phyloP scores from a whole-genome alignment of 2,113 vertebrate genomes.

The Vulpes vulpes region DNA sequence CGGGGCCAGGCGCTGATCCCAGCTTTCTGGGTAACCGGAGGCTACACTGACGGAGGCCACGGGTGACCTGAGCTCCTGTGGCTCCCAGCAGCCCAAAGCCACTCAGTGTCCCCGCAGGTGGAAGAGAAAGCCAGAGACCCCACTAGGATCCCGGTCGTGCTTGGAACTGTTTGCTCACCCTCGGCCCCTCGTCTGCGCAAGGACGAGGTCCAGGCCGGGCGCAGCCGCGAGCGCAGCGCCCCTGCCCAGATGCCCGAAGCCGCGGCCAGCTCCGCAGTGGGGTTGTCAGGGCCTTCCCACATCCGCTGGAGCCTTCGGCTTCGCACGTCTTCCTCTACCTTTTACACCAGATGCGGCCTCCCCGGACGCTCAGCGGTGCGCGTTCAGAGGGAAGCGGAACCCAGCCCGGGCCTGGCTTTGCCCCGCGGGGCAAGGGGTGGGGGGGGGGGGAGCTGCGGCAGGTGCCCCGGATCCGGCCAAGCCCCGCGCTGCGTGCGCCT shows the following conservation, averaged over 20 bases:
- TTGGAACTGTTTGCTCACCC: neutral
- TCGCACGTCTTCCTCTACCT: neutral
- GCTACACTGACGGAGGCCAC: neutral
- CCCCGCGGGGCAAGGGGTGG: too few relatives aligned
- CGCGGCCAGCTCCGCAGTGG: neutral
- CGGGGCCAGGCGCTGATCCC: neutral
- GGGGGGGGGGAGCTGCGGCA: too few relatives aligned
- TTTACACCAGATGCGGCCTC: neutral
- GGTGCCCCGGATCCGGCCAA: neutral
- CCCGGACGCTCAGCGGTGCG: neutral
- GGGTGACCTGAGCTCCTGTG: neutral
- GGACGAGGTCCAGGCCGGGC: neutral
- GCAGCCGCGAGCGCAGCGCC: neutral
- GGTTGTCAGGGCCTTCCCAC: neutral
- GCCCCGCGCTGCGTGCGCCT: conserved; percentile 19
- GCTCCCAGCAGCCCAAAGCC: neutral
- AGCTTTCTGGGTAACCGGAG: neutral
- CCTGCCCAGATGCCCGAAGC: neutral
- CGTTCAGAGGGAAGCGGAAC: neutral
- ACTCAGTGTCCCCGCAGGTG: fast-evolving
- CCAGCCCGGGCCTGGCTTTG: neutral
- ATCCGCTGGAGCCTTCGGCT: neutral
- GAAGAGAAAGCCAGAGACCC: neutral
- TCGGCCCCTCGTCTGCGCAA: neutral
- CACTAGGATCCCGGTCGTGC: neutral